Base-by-base conservation (phyloP, 2,113 vertebrate species). In the Aleadryas rufinucha region DNA sequence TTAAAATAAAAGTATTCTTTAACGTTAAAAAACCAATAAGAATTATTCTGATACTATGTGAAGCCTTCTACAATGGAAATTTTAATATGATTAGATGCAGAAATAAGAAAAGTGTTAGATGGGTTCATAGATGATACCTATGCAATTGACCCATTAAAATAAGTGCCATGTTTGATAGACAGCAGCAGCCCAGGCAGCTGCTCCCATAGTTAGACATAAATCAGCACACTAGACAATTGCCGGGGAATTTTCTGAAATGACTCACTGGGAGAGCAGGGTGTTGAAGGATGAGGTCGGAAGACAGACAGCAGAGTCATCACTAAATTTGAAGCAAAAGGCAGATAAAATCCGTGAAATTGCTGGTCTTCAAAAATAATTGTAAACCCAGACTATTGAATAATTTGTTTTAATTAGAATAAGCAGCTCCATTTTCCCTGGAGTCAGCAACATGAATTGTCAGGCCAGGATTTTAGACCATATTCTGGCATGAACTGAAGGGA, bases 191-290 rank as follows among this genome's bases (percentile, higher is more conserved):
- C 16, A 53, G 57, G 52, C 11, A 44, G 49, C 75, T 82, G 27
- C 63, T 92, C 37, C 59, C 37, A 56, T 20, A 60, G 44, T 63
- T 68, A 72, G 54, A 56, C 30, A 39, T 56, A 88, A 88, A 93
- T 93, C 44, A 63, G 60, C 47, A 41, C 26, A 59, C 27, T 44
- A 85, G 57, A 64, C 53, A 84, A 47, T 31, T 72, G 41, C 82
- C 37, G 41, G 75, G 71, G 75, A 78, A 80, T 93, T 89, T 93
- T 89, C 80, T 86, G 89, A 78, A 93, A 66, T 90, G 52, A 92
- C 64, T 91, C 84, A 78, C 39, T 61, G 57, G 39, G 39, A 88
- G 37, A 75, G 35, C 24, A 91, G 82, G 16, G 28, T 89, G 68
- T 64, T 93, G 65, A 96, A 89, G 61, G 64, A 91, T 78, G 80